Percentiles rank a stretch among this genome's conserved stretches.
phyloP scores from a whole-genome alignment of 2,888 invertebrate species.

The Argyresthia goedartella region DNA sequence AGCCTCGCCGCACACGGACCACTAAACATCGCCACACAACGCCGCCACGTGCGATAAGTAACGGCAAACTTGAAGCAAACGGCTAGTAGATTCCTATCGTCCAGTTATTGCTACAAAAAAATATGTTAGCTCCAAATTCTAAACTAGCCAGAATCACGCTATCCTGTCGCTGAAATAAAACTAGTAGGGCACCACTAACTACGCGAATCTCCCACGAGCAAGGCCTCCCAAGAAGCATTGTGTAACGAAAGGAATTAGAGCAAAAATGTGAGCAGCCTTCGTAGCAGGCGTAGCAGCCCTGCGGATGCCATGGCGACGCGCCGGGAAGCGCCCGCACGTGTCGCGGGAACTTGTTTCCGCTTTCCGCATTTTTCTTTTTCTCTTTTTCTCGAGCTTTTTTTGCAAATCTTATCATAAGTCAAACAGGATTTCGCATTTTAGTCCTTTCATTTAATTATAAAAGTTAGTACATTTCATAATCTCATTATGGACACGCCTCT shows the following conservation, averaged over 20 bases:
- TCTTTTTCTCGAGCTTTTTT: slow-evolving; percentile 48
- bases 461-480: not conserved
- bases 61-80: too few species aligned
- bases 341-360: slow-evolving; percentile 62
- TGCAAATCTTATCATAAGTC: too few species aligned
- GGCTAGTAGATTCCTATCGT: too few species aligned
- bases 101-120: too few species aligned
- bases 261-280: slow-evolving; percentile 8
- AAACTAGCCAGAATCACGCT: not conserved
- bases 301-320: slow-evolving; percentile 50
- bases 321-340: slow-evolving; percentile 68
- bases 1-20: too few species aligned
- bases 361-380: slow-evolving; percentile 60
- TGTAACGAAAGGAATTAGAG: slow-evolving; percentile 6
- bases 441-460: not conserved
- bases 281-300: slow-evolving; percentile 20
- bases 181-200: not conserved
- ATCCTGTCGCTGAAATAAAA: not conserved
- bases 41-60: too few species aligned
- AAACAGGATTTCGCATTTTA: not conserved
- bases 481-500: slow-evolving; percentile 7
- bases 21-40: too few species aligned
- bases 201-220: not conserved
- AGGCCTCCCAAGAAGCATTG: not conserved
- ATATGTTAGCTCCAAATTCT: not conserved